Base-by-base conservation (phyloP, 2,888 invertebrate species). In the Drosophila limbata region DNA sequence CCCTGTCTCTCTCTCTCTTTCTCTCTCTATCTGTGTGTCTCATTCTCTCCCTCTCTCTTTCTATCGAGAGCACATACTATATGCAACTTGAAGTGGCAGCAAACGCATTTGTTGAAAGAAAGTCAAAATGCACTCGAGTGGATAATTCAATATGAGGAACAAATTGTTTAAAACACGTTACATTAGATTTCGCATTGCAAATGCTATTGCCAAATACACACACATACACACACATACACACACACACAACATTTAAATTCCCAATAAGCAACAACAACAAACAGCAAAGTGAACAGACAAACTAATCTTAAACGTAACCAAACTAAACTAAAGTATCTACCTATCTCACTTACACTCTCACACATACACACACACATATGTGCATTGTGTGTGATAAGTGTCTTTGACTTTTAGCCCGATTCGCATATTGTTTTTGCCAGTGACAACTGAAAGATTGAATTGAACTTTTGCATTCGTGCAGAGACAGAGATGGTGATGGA, bases 381-480 rank as follows among this genome's bases (percentile, higher is more conserved):
- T 59, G 56, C 1, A 11, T 39, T 17, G 35, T 4, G 35, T 44
- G 17, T 25, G 19, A 6, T 17, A 11, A 40, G 17, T 65, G 45
- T 13, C 56, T 48, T 44, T 59, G 31, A 13, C 51, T 47, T 33
- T 60, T 51, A 50, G 45, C 28, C 48, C 44, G 48, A 55, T 62
- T 70, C 65, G 63, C 77, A 76, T 73, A 81, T 84, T 81, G 79
- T 81, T 84, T 84, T 79, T 83, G 74, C 70, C 89, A 81, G 55
- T 90, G 90, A 90, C 90, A 90, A 88, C 81, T 87, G 87, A 90
- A 79, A 85, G 89, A 90, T 90, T 89, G 90, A 90, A 88, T 88
- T 84, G 84, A 85, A 87, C 81, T 84, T 90, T 56, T 79, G 80
- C 85, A 76, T 71, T 68, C 70, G 70, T 67, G 67, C 75, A 62